Evolutionary conservation across 2,888 invertebrate species (phyloP).

Genomic region (Spicauda simplicius): DNA sequence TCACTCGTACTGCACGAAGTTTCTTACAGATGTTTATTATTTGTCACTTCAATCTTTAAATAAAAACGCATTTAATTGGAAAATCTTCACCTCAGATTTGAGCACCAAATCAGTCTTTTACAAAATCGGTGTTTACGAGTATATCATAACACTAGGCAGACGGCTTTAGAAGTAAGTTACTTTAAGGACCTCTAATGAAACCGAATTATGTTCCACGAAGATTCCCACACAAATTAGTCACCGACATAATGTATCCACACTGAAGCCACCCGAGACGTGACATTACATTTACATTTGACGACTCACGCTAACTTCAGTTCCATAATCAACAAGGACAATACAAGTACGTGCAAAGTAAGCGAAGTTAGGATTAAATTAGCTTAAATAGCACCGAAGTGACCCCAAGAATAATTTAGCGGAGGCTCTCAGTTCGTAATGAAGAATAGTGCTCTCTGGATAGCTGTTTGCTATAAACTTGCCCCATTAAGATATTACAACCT

Average conservation of each 20-base stretch:
- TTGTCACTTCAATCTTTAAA: too few relatives aligned
- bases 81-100: too few relatives aligned
- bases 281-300: constrained; percentile 35
- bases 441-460: constrained; percentile 75
- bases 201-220: background rate
- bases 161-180: too few relatives aligned
- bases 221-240: constrained; percentile 13
- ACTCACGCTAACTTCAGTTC: constrained; percentile 30
- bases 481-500: constrained; percentile 81
- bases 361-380: constrained; percentile 79
- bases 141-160: too few relatives aligned
- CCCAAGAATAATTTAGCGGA: constrained; percentile 79
- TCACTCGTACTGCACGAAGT: too few relatives aligned
- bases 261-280: constrained; percentile 23
- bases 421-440: constrained; percentile 76
- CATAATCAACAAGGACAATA: constrained; percentile 41
- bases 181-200: background rate
- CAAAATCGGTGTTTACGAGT: too few relatives aligned
- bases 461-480: constrained; percentile 75
- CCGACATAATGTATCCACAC: constrained; percentile 8
- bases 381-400: constrained; percentile 81
- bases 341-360: constrained; percentile 67
- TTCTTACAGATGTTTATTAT: too few relatives aligned
- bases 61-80: too few relatives aligned
- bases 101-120: too few relatives aligned